Base-by-base conservation (phyloP, 1,140 invertebrate genomes). In the Anadara kagoshimensis region DNA sequence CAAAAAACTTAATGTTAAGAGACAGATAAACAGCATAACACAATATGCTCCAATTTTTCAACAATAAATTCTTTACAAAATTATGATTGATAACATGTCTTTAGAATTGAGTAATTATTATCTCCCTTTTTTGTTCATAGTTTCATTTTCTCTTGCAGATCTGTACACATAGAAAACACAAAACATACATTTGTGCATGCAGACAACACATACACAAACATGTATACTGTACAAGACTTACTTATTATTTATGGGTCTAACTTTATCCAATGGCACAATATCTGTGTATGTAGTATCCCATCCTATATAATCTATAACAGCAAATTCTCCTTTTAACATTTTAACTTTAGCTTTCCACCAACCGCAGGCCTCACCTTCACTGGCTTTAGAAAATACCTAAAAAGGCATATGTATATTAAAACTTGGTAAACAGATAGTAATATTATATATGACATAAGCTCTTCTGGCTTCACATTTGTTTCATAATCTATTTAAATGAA, bases 211-310 rank as follows among this genome's bases (percentile, higher is more conserved):
- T 36, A 36, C 2, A 36, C 7, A 36, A 36, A 36, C n/a, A n/a
- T n/a, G n/a, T n/a, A n/a, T n/a, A n/a, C n/a, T n/a, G n/a, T n/a
- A n/a, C n/a, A n/a, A n/a, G n/a, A n/a, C 82, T 84, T 80, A 90
- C 90, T 88, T 89, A 66, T 79, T 77, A 78, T 89, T 90, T 66
- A 86, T 81, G 22, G 81, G 73, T 56, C 90, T 75, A 66, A 90
- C 81, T 86, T 95, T 92, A 79, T 98, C 96, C 77, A 92, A 92
- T 83, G 93, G 93, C 79, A 97, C 94, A 85, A 98, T 98, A 92
- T 98, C 96, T 80, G 94, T 95, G 88, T 95, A 96, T 67, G 94
- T 93, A 83, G 93, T 94, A 82, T 97, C 95, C 92, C 94, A 96
- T 73, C 95, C 95, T 70, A 94, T 89, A 86, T 97, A 97, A 88